Percentiles rank a stretch among this genome's conserved stretches.
Evolutionary conservation across 2,888 invertebrate genomes (phyloP).

Genomic region (Strigamia transsilvanica): DNA sequence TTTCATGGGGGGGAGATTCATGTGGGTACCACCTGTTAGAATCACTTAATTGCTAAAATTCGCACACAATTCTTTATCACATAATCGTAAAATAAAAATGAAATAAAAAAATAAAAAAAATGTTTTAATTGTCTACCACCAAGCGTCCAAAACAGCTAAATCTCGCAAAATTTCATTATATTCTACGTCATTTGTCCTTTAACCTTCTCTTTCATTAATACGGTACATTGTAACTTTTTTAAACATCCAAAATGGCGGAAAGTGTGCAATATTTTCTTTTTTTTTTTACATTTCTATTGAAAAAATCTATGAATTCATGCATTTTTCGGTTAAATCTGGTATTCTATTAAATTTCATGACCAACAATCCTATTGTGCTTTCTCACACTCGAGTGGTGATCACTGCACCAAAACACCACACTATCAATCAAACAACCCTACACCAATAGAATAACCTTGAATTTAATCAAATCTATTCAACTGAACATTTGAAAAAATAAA

Average conservation of each 20-base stretch:
- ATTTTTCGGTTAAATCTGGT: neutral
- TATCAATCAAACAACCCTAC: slow-evolving; percentile 34
- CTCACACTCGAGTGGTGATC: slow-evolving; percentile 24
- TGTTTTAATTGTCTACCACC: neutral
- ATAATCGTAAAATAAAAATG: neutral
- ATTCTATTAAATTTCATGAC: slow-evolving; percentile 28
- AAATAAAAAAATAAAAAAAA: no score
- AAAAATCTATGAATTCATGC: neutral
- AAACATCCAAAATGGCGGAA: no score
- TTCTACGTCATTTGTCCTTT: neutral
- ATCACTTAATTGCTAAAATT: slow-evolving; percentile 21
- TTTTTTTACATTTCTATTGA: neutral
- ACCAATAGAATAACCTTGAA: slow-evolving; percentile 22
- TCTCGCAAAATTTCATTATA: neutral
- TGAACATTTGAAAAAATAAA: neutral
- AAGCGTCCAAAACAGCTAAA: neutral
- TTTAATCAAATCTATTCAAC: slow-evolving; percentile 18
- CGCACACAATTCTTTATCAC: neutral
- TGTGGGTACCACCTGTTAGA: slow-evolving; percentile 40
- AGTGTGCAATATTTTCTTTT: neutral
- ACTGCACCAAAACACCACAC: neutral
- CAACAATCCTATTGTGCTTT: neutral
- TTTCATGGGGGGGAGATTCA: slow-evolving; percentile 26
- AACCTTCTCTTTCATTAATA: neutral
- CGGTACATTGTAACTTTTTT: neutral